Base-by-base conservation (phyloP, 2,888 invertebrate species). In the Ophion ellenae region DNA sequence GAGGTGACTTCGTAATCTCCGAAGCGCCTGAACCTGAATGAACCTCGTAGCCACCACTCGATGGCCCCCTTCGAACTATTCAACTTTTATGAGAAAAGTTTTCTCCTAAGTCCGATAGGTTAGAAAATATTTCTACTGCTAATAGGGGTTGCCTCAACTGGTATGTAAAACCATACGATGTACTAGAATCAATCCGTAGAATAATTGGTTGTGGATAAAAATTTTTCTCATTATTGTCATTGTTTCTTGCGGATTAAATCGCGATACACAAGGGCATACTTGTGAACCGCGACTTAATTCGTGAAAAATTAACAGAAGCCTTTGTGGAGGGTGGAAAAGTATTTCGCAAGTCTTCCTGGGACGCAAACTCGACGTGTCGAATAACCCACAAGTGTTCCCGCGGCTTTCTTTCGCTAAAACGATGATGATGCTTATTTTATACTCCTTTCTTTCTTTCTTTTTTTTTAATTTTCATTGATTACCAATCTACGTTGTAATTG, bases 161-260 rank as follows among this genome's bases (percentile, higher is more conserved):
- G 40, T 40, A 40, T 40, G 17, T 45, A 24, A 47, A n/a, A 24
- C 7, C n/a, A 40, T 61, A 59, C 32, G 11, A 77, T 67, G 28
- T 45, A 57, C 40, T 64, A 36, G n/a, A 47, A 69, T 45, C 61
- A 71, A 66, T 73, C 20, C 7, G 14, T 64, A 79, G 28, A 79
- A 70, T 74, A 79, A 57, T 70, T 63, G 79, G 75, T 64, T 69
- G 53, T 67, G 79, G 79, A 75, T 79, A 75, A 77, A 64, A 78
- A 78, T 47, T n/a, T 78, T 20, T 20, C 53, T 53, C 14, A 5
- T 14, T 53, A 53, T 53, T 67, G 45, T 70, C 47, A 14, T 53
- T 45, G 20, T 59, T 70, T 9, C 2, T 11, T 1, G 11, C 14
- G 14, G 70, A 78, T 47, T 11, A 63, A 47, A 70, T 45, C 45